A percentile compares a stretch with the other conserved stretches of the same genome.
Conservation (phyloP, 2,888 invertebrate genomes). For the Choristoneura rosaceana region DNA sequence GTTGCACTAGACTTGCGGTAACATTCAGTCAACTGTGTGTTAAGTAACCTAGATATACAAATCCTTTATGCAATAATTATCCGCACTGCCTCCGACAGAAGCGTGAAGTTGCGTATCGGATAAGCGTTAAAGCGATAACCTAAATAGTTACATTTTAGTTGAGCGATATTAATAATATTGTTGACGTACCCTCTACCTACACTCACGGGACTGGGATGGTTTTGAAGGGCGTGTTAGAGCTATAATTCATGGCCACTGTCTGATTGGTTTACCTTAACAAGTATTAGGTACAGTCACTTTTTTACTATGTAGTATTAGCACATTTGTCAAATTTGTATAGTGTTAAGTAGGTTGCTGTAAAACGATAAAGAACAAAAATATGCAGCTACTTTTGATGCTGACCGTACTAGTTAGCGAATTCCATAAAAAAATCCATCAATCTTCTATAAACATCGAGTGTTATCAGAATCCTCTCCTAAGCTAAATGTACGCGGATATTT, state of each 20-base stretch:
- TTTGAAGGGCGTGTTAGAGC: not conserved
- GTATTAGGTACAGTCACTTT: no score
- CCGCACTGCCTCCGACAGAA: not conserved
- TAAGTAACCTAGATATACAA: conserved; percentile 12
- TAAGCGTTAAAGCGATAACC: conserved; percentile 28
- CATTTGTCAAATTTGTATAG: no score
- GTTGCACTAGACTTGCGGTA: not conserved
- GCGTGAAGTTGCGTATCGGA: conserved; percentile 24
- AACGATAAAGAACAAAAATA: no score
- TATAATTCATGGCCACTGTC: not conserved
- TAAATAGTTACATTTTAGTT: not conserved
- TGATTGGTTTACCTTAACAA: no score
- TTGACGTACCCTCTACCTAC: not conserved
- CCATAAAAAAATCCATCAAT: no score
- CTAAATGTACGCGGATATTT: no score
- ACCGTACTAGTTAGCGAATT: no score
- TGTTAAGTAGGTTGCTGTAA: no score
- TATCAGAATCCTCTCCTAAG: no score
- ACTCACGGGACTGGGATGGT: not conserved
- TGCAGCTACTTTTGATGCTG: no score
- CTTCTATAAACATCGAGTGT: no score
- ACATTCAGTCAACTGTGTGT: not conserved
- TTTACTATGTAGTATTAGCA: no score
- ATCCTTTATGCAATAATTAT: conserved; percentile 12
- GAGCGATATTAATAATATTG: not conserved